Conservation (phyloP, 2,888 invertebrate genomes). For the Eledona agricola region DNA sequence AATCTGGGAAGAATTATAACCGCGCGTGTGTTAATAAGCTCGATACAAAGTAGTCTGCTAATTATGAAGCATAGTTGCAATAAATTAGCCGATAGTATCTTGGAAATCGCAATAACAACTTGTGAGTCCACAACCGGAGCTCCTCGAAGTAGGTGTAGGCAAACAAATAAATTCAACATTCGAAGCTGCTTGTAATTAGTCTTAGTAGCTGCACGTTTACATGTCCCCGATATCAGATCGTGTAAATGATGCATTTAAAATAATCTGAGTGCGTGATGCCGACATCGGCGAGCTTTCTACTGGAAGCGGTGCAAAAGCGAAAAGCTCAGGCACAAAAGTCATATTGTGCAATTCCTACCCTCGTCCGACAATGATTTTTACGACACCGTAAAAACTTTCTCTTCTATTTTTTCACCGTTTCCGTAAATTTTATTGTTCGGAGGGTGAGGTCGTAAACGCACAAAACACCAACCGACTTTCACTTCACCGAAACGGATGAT, state of each 20-base stretch:
- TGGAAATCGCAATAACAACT: conserved; percentile 41
- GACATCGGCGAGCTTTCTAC: background rate
- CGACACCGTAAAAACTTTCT: conserved; percentile 44
- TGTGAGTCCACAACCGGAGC: conserved; percentile 37
- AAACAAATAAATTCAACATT: conserved; percentile 46
- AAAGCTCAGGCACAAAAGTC: conserved; percentile 2
- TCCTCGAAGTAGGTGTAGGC: conserved; percentile 45
- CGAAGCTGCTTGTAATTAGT: conserved; percentile 50
- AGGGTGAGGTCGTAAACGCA: conserved; percentile 21
- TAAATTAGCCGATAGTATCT: conserved; percentile 42
- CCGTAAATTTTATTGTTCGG: conserved; percentile 38
- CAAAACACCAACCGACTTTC: conserved; percentile 22
- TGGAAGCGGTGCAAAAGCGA: background rate
- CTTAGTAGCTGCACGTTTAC: conserved; percentile 51
- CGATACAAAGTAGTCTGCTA: conserved; percentile 24
- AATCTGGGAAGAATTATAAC: no score
- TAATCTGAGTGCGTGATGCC: conserved; percentile 56
- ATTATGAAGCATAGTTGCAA: conserved; percentile 36
- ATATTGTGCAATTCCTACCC: conserved; percentile 18
- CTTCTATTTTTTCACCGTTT: conserved; percentile 42
- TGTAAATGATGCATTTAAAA: conserved; percentile 58
- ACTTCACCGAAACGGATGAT: no score
- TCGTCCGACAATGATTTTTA: conserved; percentile 23
- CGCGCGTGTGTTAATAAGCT: conserved; percentile 13
- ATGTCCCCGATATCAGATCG: conserved; percentile 57